A percentile compares a stretch with the other conserved stretches of the same genome.
Conservation (phyloP, 1,140 invertebrate genomes). For the Cotesia vestalis region DNA sequence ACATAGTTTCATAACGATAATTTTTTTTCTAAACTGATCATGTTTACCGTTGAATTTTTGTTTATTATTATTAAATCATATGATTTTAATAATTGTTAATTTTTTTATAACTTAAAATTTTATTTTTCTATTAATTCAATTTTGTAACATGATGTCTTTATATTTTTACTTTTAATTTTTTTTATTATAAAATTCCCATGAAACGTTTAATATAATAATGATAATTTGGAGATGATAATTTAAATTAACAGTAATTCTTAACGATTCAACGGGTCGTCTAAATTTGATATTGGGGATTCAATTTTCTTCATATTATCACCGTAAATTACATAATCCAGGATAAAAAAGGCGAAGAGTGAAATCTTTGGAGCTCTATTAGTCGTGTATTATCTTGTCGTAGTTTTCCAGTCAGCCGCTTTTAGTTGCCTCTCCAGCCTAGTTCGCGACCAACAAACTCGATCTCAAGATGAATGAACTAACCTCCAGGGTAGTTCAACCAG, state of each 20-base stretch:
- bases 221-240: too few species aligned
- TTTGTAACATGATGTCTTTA: not conserved
- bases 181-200: too few species aligned
- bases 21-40: too few species aligned
- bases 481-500: slow-evolving; percentile 54
- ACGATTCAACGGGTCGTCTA: not conserved
- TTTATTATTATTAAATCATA: too few species aligned
- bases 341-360: slow-evolving; percentile 16
- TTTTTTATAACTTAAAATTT: too few species aligned
- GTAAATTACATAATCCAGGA: slow-evolving; percentile 24
- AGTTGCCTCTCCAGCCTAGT: slow-evolving; percentile 47
- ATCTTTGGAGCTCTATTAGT: not conserved
- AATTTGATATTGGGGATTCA: slow-evolving; percentile 15
- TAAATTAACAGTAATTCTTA: not conserved
- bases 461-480: slow-evolving; percentile 58
- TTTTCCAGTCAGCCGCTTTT: not conserved
- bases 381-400: not conserved
- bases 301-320: slow-evolving; percentile 23
- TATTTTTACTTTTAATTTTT: too few species aligned
- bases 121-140: not conserved
- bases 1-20: too few species aligned
- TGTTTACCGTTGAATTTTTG: too few species aligned
- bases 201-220: too few species aligned
- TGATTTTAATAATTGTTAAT: too few species aligned
- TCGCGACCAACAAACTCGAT: slow-evolving; percentile 42